These are phyloP conservation scores for Patella pellucida DNA, from an alignment of 2,888 invertebrate genomes.

Conservation along the genomic window DNA sequence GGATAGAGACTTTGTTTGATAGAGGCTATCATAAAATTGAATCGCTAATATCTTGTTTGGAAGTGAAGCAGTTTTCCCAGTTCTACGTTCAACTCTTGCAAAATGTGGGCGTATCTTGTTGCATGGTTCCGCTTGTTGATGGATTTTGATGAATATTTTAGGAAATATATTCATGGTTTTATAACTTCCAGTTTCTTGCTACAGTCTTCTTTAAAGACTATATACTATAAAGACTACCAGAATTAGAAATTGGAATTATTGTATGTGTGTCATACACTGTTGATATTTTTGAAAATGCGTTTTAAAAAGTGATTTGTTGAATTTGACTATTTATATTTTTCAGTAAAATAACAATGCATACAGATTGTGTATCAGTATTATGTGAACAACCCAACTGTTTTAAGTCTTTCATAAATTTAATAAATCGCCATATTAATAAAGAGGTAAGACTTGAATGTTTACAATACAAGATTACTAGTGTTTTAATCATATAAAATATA, in stretches of 20 bases:
- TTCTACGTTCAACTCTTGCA: no score
- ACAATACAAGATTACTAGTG: no score
- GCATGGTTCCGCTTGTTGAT: neutral
- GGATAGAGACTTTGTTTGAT: no score
- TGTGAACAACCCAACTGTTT: constrained; percentile 75
- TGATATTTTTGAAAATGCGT: neutral
- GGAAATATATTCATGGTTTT: neutral
- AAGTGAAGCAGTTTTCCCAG: no score
- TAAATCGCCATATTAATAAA: constrained; percentile 79
- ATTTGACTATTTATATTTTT: constrained; percentile 68
- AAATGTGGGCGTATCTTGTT: neutral
- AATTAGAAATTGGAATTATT: neutral
- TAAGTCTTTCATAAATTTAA: constrained; percentile 76
- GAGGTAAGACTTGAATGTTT: constrained; percentile 69
- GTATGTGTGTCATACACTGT: neutral
- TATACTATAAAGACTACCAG: no score
- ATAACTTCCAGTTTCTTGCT: constrained; percentile 7
- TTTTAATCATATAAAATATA: neutral
- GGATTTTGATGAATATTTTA: neutral
- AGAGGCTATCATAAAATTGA: no score
- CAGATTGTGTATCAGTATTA: constrained; percentile 80
- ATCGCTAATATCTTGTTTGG: no score
- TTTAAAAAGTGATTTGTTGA: neutral
- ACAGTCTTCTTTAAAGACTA: neutral
- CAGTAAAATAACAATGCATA: constrained; percentile 85